Evolutionary conservation across 1,140 invertebrate genomes (phyloP), one percentile per base, ranked within the genome.

Genomic region (Leptoteleia sp.): DNA sequence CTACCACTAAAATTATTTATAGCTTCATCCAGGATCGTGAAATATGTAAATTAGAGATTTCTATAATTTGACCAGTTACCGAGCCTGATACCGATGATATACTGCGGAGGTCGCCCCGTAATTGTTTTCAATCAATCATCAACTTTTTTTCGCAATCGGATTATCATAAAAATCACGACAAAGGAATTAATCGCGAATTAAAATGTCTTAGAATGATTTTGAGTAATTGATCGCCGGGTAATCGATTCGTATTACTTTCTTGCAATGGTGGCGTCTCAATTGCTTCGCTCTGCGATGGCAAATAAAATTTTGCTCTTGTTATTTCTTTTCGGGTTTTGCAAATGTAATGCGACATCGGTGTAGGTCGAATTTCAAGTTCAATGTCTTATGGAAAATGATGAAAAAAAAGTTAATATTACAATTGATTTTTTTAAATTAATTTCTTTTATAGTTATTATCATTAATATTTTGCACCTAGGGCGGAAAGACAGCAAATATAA

Each of bases 1-100:
- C 85, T 84, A 85, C 62, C 82, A 82, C 80, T 68, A 65, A 85
- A 85, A 86, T 86, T 87, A 87, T 87, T 87, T 87, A 87, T 86
- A 86, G 85, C 84, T 86, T 86, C 84, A 87, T 86, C 78, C 83
- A 82, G 82, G 82, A 84, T 86, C 81, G 82, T 78, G 81, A 84
- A 84, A 87, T 68, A 76, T 84, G 84, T 83, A 86, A 86, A 86
- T 84, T 82, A 84, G 81, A 77, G 80, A 86, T 87, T 87, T 83
- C 81, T 84, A 82, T 85, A 87, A 87, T 84, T 86, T 84, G 81
- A 75, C 40, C 68, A 70, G 62, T 62, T 65, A 47, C 48, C 48
- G 62, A 40, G 54, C 4, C 37, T 62, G 72, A 68, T 67, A 59
- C 38, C 27, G 17, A 68, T 67, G 64, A 76, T 76, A 70, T 76